These are phyloP conservation scores for Atherix ibis DNA, from an alignment of 2,888 invertebrate genomes.

Conservation along the genomic window DNA sequence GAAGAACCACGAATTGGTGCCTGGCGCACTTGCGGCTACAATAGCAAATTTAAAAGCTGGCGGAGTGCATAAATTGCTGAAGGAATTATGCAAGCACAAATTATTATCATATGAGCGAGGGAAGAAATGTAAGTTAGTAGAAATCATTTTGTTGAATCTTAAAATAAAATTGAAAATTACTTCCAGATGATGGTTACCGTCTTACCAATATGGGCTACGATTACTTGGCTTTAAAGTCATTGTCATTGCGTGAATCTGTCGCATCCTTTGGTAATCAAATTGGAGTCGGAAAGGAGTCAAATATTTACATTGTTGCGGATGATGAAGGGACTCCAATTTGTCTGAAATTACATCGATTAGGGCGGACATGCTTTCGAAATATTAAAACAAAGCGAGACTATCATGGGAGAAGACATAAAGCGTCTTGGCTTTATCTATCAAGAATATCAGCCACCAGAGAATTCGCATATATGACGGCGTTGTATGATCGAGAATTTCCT, in stretches of 20 bases:
- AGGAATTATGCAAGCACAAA: constrained; percentile 78
- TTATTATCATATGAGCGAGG: constrained; percentile 88
- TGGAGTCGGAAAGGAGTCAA: constrained; percentile 97
- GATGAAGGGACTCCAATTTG: constrained; percentile 66
- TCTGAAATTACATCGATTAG: constrained; percentile 80
- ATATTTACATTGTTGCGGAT: constrained; percentile 80
- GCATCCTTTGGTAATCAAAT: constrained; percentile 93
- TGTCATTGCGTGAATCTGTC: constrained; percentile 62
- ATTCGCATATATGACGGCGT: constrained; percentile 92
- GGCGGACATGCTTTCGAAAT: constrained; percentile 91
- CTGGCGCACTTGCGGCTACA: constrained; percentile 71
- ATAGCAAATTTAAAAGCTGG: constrained; percentile 88
- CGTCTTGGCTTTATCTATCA: constrained; percentile 93
- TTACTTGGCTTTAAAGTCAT: constrained; percentile 81
- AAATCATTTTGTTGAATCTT: too few species aligned
- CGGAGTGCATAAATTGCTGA: constrained; percentile 81
- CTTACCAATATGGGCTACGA: constrained; percentile 94
- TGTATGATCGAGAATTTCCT: constrained; percentile 79
- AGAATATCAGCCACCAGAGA: constrained; percentile 94
- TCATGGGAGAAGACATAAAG: constrained; percentile 74
- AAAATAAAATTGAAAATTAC: background rate
- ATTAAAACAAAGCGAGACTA: constrained; percentile 94
- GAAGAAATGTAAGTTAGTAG: constrained; percentile 60
- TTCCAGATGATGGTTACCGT: constrained; percentile 83
- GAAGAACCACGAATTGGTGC: constrained; percentile 98